Conservation (phyloP, 2,888 invertebrate species). For the Dexiosoma caninum region DNA sequence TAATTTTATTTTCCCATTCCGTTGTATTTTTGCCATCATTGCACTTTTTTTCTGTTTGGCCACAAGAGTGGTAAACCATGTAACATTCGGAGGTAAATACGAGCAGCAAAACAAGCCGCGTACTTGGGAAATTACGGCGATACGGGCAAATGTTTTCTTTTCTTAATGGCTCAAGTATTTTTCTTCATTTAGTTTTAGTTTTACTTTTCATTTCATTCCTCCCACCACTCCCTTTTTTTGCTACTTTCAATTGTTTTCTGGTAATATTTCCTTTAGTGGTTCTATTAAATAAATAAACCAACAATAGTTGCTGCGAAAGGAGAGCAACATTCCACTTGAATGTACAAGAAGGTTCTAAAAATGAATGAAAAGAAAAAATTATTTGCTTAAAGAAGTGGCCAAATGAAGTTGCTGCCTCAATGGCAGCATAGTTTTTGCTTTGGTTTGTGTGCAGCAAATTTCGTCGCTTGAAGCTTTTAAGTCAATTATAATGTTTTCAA, state of each 20-base stretch:
- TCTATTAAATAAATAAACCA: slow-evolving; percentile 52
- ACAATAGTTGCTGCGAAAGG: background rate
- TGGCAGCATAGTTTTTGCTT: background rate
- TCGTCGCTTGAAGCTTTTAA: slow-evolving; percentile 52
- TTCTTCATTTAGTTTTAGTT: background rate
- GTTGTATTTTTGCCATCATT: background rate
- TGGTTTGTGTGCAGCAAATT: background rate
- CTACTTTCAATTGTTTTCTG: slow-evolving; percentile 38
- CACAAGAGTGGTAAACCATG: slow-evolving; percentile 14
- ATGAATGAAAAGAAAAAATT: background rate
- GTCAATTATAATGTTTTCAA: slow-evolving; percentile 57
- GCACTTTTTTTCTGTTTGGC: background rate
- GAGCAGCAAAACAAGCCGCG: background rate
- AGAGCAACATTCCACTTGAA: background rate
- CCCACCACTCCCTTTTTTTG: background rate
- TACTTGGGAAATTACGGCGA: background rate
- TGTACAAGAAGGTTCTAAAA: slow-evolving; percentile 5
- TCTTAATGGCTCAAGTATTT: slow-evolving; percentile 31
- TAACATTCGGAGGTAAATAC: slow-evolving; percentile 41
- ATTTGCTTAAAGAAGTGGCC: slow-evolving; percentile 26
- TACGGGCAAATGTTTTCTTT: slow-evolving; percentile 35
- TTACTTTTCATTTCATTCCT: background rate
- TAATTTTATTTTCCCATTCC: background rate
- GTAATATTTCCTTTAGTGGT: slow-evolving; percentile 47
- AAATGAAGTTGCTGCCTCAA: background rate